These are phyloP conservation scores for Ageneiosus marmoratus DNA, from an alignment of 2,113 vertebrate genomes.

Conservation along the genomic window DNA sequence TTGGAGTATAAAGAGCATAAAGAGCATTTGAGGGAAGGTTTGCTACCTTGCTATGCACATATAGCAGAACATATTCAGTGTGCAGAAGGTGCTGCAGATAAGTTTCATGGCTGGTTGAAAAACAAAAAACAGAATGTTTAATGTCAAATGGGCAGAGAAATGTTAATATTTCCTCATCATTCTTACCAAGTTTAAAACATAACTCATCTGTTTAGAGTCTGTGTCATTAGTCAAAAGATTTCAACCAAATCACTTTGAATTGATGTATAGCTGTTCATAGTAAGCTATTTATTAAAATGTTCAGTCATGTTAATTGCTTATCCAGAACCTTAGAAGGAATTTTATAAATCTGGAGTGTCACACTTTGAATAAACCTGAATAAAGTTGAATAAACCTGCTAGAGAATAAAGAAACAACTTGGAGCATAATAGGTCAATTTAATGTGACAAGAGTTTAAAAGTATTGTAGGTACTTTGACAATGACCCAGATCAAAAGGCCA, in stretches of 20 bases:
- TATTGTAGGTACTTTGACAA: neutral
- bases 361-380: too few relatives aligned
- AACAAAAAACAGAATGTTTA: too few relatives aligned
- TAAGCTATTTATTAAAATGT: neutral
- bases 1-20: too few relatives aligned
- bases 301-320: neutral
- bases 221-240: neutral
- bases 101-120: too few relatives aligned
- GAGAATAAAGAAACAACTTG: neutral
- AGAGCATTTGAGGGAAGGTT: too few relatives aligned
- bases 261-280: neutral
- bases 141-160: neutral
- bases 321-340: neutral
- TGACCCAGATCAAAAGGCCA: neutral
- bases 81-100: too few relatives aligned
- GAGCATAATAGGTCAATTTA: neutral
- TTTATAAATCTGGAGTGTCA: neutral
- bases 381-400: neutral
- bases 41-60: too few relatives aligned
- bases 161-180: neutral
- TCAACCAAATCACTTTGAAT: neutral
- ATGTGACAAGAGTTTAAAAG: neutral
- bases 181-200: neutral
- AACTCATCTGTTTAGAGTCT: neutral
- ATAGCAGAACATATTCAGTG: too few relatives aligned